phyloP scores from a whole-genome alignment of 2,797 vertebrate species.

The Aratinga solstitialis region DNA sequence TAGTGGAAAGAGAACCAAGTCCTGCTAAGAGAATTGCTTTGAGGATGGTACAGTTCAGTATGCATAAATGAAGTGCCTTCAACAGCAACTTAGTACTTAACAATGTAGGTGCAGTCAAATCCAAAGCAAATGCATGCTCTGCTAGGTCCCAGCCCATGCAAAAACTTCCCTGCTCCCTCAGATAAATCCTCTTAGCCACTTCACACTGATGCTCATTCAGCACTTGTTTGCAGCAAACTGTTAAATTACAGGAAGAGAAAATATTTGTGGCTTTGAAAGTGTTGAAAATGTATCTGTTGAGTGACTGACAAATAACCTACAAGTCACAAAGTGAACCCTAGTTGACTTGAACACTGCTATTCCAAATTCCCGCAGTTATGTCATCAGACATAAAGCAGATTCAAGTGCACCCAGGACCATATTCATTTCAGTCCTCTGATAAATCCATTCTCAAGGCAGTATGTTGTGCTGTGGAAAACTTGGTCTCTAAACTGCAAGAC shows the following conservation, averaged over 20 bases:
- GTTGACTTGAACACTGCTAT: not conserved
- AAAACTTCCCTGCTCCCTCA: not conserved
- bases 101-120: not conserved
- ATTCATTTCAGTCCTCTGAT: not conserved
- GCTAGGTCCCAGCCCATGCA: not conserved
- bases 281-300: not conserved
- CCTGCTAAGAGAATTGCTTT: not conserved
- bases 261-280: not conserved
- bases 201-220: not conserved
- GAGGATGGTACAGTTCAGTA: not conserved
- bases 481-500: not conserved
- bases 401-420: not conserved
- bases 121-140: not conserved
- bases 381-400: not conserved
- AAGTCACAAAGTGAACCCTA: not conserved
- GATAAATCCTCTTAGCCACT: not conserved
- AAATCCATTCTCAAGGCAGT: not conserved
- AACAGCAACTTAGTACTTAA: not conserved
- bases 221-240: not conserved
- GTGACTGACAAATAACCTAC: not conserved
- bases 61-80: not conserved
- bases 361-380: not conserved
- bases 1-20: not conserved
- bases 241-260: not conserved
- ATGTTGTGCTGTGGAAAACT: accelerated